These are phyloP conservation scores for Equus quagga DNA, from an alignment of 2,113 vertebrate genomes.

Conservation along the genomic window DNA sequence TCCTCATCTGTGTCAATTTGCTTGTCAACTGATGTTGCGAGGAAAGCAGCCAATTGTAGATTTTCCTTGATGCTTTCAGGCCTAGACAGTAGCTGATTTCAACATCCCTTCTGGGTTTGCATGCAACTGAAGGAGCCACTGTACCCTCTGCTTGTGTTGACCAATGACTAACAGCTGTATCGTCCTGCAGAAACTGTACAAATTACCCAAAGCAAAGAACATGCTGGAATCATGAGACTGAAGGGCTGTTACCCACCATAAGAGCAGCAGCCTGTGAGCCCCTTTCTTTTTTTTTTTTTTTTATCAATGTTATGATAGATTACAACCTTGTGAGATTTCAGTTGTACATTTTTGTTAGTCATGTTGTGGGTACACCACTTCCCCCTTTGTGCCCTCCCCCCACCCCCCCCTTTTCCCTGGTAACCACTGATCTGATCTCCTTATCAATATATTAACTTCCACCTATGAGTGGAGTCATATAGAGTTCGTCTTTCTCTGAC, in stretches of 20 bases:
- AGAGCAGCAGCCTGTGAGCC: neutral
- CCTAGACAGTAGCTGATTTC: neutral
- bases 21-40: neutral
- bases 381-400: too few species aligned
- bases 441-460: too few species aligned
- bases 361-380: too few species aligned
- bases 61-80: neutral
- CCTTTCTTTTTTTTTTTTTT: neutral
- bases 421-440: too few species aligned
- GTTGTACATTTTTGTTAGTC: too few species aligned
- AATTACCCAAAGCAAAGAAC: neutral
- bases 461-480: too few species aligned
- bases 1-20: neutral
- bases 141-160: neutral
- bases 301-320: too few species aligned
- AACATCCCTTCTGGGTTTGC: neutral
- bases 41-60: neutral
- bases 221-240: neutral
- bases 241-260: neutral
- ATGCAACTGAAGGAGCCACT: neutral
- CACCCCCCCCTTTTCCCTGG: too few species aligned
- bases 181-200: neutral
- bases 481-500: too few species aligned
- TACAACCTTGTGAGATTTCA: too few species aligned
- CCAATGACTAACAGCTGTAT: neutral